These are phyloP conservation scores for Limosa lapponica DNA, from an alignment of 2,797 vertebrate species.

Conservation along the genomic window DNA sequence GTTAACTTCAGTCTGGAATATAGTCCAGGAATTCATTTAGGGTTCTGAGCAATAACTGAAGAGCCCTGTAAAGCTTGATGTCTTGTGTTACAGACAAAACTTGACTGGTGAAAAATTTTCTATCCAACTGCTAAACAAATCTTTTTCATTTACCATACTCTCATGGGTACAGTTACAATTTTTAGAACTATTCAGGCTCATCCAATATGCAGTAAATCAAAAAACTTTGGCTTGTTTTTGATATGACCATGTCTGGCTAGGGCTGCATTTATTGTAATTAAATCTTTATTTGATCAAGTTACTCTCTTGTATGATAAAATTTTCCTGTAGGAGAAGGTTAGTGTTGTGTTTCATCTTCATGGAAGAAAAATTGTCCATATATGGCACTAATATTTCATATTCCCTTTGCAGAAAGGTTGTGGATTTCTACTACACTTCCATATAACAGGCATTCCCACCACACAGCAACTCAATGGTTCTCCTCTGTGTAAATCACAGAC, in stretches of 20 bases:
- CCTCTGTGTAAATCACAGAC: background rate
- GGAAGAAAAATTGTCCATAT: background rate
- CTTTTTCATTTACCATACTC: background rate
- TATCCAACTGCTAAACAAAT: background rate
- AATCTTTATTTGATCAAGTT: background rate
- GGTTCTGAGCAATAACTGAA: background rate
- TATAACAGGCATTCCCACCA: background rate
- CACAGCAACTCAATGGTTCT: background rate
- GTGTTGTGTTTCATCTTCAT: background rate
- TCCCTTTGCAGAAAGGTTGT: background rate
- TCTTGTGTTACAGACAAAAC: background rate
- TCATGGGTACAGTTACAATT: background rate
- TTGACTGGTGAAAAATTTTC: background rate
- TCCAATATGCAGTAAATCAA: background rate
- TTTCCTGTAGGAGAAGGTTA: background rate
- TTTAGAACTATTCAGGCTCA: slow-evolving; percentile 2
- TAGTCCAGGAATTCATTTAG: background rate
- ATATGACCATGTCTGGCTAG: background rate
- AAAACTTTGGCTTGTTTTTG: background rate
- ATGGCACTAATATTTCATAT: background rate
- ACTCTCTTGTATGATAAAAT: background rate
- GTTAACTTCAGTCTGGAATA: background rate
- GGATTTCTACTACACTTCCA: background rate
- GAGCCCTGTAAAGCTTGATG: background rate
- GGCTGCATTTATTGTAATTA: background rate